A percentile compares a stretch with the other conserved stretches of the same genome.
phyloP scores from a whole-genome alignment of 1,140 invertebrate genomes.

The Samia ricini region DNA sequence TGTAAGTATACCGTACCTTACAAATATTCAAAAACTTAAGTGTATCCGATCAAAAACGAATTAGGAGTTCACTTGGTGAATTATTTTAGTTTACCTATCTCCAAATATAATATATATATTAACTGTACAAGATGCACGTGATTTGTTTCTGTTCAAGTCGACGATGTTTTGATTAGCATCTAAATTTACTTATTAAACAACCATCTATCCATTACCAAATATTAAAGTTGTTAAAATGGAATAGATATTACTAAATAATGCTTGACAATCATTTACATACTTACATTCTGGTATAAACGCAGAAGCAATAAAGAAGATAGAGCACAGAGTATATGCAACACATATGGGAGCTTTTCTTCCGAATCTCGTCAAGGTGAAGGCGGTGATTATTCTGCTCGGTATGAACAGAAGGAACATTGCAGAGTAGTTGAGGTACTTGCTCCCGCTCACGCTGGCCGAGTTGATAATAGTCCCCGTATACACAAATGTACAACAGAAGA shows the following conservation, averaged over 20 bases:
- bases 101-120: too few species aligned
- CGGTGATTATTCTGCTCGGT: conserved; percentile 79
- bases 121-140: too few species aligned
- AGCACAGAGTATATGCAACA: conserved; percentile 79
- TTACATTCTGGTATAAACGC: conserved; percentile 68
- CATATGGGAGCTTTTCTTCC: conserved; percentile 81
- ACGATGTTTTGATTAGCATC: too few species aligned
- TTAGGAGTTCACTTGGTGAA: too few species aligned
- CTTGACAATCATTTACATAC: conserved; percentile 17
- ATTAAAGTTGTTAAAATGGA: too few species aligned
- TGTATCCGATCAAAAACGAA: too few species aligned
- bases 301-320: conserved; percentile 65
- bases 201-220: too few species aligned
- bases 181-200: too few species aligned
- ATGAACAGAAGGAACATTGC: conserved; percentile 77
- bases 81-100: too few species aligned
- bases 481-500: conserved; percentile 83
- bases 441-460: conserved; percentile 80
- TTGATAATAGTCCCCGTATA: conserved; percentile 89
- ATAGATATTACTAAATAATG: background rate
- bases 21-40: too few species aligned
- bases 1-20: too few species aligned
- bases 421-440: conserved; percentile 80
- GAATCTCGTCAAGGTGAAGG: conserved; percentile 79
- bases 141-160: too few species aligned